A percentile compares a stretch with the other conserved stretches of the same genome.
Evolutionary conservation across 2,888 invertebrate genomes (phyloP).

Genomic region (Pristionchus maxplancki): DNA sequence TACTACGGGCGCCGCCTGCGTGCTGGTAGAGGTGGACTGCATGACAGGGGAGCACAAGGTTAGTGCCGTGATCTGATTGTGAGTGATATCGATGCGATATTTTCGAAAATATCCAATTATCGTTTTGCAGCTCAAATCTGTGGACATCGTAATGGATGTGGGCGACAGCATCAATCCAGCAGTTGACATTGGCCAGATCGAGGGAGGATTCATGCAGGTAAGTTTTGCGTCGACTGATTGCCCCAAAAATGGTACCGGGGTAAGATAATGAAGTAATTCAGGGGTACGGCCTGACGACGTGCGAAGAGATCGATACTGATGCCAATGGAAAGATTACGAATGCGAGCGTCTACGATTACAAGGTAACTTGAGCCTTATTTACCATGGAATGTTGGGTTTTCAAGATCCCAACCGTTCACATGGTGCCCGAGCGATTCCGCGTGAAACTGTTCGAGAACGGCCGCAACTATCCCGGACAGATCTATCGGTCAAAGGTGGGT

Average conservation of each 20-base stretch:
- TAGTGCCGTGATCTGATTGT: too few relatives aligned
- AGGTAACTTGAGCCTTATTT: slow-evolving; percentile 77
- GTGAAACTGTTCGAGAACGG: slow-evolving; percentile 91
- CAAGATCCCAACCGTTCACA: slow-evolving; percentile 88
- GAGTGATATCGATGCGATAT: not conserved
- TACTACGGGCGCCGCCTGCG: slow-evolving; percentile 89
- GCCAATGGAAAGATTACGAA: slow-evolving; percentile 86
- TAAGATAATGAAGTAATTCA: too few relatives aligned
- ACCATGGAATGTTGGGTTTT: not conserved
- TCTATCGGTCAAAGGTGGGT: slow-evolving; percentile 91
- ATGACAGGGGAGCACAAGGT: slow-evolving; percentile 92
- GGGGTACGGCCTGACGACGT: slow-evolving; percentile 91
- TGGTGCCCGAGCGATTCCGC: slow-evolving; percentile 92
- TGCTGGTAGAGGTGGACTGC: slow-evolving; percentile 93
- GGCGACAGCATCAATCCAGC: slow-evolving; percentile 95
- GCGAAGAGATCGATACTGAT: slow-evolving; percentile 91
- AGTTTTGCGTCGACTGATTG: too few relatives aligned
- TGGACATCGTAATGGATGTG: slow-evolving; percentile 96
- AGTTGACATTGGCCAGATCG: slow-evolving; percentile 95
- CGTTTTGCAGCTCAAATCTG: slow-evolving; percentile 83
- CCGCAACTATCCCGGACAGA: slow-evolving; percentile 87
- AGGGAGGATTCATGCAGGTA: slow-evolving; percentile 90
- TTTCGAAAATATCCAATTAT: not conserved
- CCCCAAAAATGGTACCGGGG: too few relatives aligned
- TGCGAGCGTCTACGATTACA: slow-evolving; percentile 92